phyloP scores from a whole-genome alignment of 2,797 vertebrate genomes.

The Acanthurus tractus region DNA sequence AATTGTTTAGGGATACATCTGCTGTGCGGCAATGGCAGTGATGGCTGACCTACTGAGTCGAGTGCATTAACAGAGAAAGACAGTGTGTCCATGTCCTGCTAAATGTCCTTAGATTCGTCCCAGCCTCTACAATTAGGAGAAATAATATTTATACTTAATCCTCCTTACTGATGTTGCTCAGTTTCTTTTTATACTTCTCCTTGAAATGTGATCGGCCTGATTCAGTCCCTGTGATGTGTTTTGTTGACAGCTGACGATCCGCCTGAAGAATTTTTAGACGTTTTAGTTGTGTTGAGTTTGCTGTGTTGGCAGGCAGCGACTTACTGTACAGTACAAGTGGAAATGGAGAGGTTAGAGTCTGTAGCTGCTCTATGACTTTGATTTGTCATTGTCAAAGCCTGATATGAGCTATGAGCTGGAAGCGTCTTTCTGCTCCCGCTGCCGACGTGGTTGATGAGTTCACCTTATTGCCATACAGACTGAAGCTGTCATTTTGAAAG shows the following conservation, averaged over 20 bases:
- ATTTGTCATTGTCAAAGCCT: constrained; percentile 66
- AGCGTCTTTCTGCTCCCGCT: constrained; percentile 34
- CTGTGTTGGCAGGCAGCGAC: constrained; percentile 51
- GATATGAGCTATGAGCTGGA: constrained; percentile 34
- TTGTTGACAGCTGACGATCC: constrained; percentile 57
- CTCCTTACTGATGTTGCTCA: constrained; percentile 16
- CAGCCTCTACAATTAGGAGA: constrained; percentile 31
- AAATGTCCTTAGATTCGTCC: constrained; percentile 38
- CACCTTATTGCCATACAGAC: constrained; percentile 41
- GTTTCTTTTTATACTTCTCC: constrained; percentile 34
- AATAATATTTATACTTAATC: constrained; percentile 15
- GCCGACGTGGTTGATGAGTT: constrained; percentile 58
- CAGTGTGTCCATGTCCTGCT: constrained; percentile 5
- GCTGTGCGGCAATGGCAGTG: constrained; percentile 36
- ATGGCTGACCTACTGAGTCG: constrained; percentile 48
- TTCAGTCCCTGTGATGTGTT: constrained; percentile 41
- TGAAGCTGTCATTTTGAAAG: constrained; percentile 46
- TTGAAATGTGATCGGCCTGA: constrained; percentile 44
- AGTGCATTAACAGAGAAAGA: constrained; percentile 29
- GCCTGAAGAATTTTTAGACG: constrained; percentile 47
- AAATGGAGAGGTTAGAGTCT: constrained; percentile 44
- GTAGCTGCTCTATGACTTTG: constrained; percentile 61
- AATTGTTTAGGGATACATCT: constrained; percentile 54
- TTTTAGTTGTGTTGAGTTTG: constrained; percentile 54
- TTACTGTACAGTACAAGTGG: constrained; percentile 38